Evolutionary conservation across 2,113 vertebrate species (phyloP).

Genomic region (Oryzias javanicus): DNA sequence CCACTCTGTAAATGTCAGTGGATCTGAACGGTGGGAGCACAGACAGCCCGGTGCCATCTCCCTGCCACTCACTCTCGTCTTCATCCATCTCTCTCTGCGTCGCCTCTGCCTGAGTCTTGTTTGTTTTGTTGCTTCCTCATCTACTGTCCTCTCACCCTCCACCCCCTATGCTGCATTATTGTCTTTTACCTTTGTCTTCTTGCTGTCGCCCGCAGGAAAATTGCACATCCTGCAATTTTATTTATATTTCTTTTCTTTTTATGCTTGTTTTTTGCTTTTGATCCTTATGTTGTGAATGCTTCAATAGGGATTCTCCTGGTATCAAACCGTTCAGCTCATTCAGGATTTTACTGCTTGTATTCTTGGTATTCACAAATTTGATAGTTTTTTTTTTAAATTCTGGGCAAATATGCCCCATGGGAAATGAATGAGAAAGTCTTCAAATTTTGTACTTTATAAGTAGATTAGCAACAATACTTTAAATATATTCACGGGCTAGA

Average conservation of each 20-base stretch:
- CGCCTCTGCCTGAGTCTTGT: constrained; percentile 36
- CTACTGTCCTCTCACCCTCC: constrained; percentile 23
- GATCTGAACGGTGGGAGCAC: constrained; percentile 49
- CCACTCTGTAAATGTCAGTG: constrained; percentile 76
- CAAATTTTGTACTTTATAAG: no score
- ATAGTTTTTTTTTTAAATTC: no score
- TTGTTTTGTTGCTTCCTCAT: constrained; percentile 32
- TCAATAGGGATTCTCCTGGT: no score
- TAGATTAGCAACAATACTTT: no score
- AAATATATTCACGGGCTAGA: no score
- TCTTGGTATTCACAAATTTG: no score
- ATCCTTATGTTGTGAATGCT: no score
- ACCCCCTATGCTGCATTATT: constrained; percentile 47
- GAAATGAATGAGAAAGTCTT: no score
- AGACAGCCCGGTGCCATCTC: constrained; percentile 37
- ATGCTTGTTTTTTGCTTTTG: constrained; percentile 10
- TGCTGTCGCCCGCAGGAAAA: constrained; percentile 48
- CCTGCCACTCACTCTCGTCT: constrained; percentile 58
- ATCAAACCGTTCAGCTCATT: no score
- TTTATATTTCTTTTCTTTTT: constrained; percentile 37
- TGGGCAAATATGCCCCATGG: no score
- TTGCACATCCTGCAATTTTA: constrained; percentile 28
- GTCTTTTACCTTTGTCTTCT: constrained; percentile 58
- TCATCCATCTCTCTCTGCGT: constrained; percentile 23
- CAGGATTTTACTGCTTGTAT: no score